Conservation (phyloP, 2,113 vertebrate species). For the Equus przewalskii region DNA sequence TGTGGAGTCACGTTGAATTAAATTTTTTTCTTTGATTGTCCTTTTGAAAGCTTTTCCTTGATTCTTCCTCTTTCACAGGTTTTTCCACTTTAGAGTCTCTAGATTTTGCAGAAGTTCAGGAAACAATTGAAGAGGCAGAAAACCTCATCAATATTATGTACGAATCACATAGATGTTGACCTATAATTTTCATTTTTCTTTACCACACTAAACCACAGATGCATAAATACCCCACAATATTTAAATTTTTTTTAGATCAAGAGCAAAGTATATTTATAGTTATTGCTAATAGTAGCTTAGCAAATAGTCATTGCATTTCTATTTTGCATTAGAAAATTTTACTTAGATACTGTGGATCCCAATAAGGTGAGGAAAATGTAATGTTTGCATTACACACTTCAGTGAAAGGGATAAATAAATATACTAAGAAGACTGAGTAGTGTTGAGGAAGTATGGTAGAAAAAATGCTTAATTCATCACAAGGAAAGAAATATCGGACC, state of each 20-base stretch:
- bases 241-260: background rate
- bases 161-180: background rate
- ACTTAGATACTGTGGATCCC: background rate
- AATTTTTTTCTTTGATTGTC: background rate
- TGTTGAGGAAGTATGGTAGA: too few relatives aligned
- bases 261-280: background rate
- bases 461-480: too few relatives aligned
- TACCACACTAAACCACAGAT: background rate
- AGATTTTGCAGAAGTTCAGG: background rate
- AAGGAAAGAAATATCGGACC: background rate
- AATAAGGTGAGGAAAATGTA: background rate
- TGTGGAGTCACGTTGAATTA: background rate
- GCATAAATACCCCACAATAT: background rate
- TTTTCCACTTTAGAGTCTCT: slow-evolving; percentile 20
- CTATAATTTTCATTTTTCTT: background rate
- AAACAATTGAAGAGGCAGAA: background rate
- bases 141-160: background rate
- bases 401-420: background rate
- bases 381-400: background rate
- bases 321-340: background rate
- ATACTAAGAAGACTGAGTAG: background rate
- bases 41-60: background rate
- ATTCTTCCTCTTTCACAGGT: background rate
- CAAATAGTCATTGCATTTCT: background rate
- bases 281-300: background rate